Evolutionary conservation across 1,140 invertebrate species (phyloP), one percentile per base, ranked within the genome.

Genomic region (Alviniconcha marisindica): DNA sequence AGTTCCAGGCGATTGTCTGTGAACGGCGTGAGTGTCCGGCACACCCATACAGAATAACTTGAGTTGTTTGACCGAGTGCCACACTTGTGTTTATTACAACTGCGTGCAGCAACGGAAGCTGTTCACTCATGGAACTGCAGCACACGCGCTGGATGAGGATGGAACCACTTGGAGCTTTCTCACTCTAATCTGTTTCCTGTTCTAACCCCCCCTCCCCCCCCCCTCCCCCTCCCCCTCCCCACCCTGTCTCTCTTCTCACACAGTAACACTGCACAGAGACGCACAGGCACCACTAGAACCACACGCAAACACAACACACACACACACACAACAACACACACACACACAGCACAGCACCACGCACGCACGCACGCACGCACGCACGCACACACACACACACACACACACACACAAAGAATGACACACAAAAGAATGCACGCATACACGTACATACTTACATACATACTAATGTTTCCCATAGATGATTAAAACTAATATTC

Each of bases 311-410:
- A n/a, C n/a, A n/a, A n/a, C n/a, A n/a, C n/a, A n/a, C n/a, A n/a
- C n/a, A n/a, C n/a, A n/a, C n/a, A n/a, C n/a, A n/a, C n/a, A n/a
- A n/a, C n/a, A n/a, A n/a, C n/a, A n/a, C n/a, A n/a, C n/a, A n/a
- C n/a, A n/a, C n/a, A n/a, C n/a, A n/a, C n/a, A n/a, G n/a, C n/a
- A n/a, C n/a, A n/a, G n/a, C n/a, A n/a, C n/a, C n/a, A n/a, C n/a
- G 51, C 24, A 54, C 51, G 51, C 51, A 24, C 51, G 51, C 51
- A 54, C 51, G 24, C 51, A 54, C 69, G 38, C 69, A 73, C 69
- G 33, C 69, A 73, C 69, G 21, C 31, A 15, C 31, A 54, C 51
- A 54, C 51, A 69, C 63, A 69, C 63, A 21, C 63, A 69, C 63
- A 69, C 31, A 33, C 63, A 33, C 63, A 69, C n/a, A n/a, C n/a